Evolutionary conservation across 1,140 invertebrate species (phyloP).

Genomic region (Drosophila pachea): DNA sequence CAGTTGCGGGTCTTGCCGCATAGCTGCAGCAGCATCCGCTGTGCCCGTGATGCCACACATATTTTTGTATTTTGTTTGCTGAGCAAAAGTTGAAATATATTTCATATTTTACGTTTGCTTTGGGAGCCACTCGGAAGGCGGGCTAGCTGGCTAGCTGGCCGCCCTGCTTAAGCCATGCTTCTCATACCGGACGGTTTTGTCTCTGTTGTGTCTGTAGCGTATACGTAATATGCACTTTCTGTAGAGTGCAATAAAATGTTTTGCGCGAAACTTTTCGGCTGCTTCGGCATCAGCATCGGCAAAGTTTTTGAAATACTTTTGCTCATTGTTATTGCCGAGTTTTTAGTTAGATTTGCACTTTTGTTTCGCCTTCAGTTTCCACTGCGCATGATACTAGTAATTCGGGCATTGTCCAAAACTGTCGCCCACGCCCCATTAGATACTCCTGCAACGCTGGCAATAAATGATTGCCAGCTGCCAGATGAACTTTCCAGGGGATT

Average conservation of each 20-base stretch:
- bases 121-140: slow-evolving; percentile 38
- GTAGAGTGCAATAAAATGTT: slow-evolving; percentile 75
- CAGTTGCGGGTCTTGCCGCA: slow-evolving; percentile 41
- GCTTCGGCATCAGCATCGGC: slow-evolving; percentile 36
- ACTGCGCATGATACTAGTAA: slow-evolving; percentile 36
- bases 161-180: neutral
- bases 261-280: slow-evolving; percentile 66
- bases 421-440: slow-evolving; percentile 57
- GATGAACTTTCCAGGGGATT: slow-evolving; percentile 47
- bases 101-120: slow-evolving; percentile 74
- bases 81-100: slow-evolving; percentile 74
- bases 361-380: slow-evolving; percentile 35
- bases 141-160: neutral
- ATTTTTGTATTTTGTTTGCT: slow-evolving; percentile 52
- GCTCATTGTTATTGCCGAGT: slow-evolving; percentile 53
- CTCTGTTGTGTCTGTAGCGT: slow-evolving; percentile 46
- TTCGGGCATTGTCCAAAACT: slow-evolving; percentile 41
- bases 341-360: slow-evolving; percentile 67
- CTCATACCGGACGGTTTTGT: neutral
- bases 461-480: slow-evolving; percentile 58
- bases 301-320: slow-evolving; percentile 66
- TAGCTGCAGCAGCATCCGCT: slow-evolving; percentile 45
- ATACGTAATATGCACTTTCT: slow-evolving; percentile 61
- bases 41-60: slow-evolving; percentile 55
- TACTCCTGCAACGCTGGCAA: slow-evolving; percentile 43